Base-by-base conservation (phyloP, 2,113 vertebrate species). In the Psephotus haematonotus region DNA sequence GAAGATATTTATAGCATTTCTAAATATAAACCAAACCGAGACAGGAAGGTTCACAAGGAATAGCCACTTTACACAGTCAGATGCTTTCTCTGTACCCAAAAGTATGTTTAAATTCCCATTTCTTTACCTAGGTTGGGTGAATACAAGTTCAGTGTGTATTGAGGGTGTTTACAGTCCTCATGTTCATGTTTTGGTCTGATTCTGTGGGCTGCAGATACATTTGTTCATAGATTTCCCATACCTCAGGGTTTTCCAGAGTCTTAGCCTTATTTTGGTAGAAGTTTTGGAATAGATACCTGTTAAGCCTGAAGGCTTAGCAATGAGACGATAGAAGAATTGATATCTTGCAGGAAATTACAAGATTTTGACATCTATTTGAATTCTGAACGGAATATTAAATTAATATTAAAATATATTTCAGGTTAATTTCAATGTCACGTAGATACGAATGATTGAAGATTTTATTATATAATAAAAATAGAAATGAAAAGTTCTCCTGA, bases 1-100 rank as follows among this genome's bases (percentile, higher is more conserved):
- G 33, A 50, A 24, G 41, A 19, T 94, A 96, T 92, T 95, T 95
- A 92, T 93, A 94, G 81, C 14, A 17, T 35, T 72, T 82, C 92
- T 89, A 96, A 96, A 93, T 89, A 92, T 93, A 91, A 86, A 43
- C 28, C 44, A 17, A 79, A 35, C 27, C 2, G 53, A 76, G 69
- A 41, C 5, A 43, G 49, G 35, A 57, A 83, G n/a, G 37, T 60
- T 89, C 82, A 76, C 24, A 57, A 85, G 77, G 81, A 89, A 53
- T 74, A 64, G 49, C 57, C 83, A 59, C 70, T 92, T 46, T 67
- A 9, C 79, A 52, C 25, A 43, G 88, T 82, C 86, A 85, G 81
- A 76, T 71, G 90, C 62, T 86, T 82, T 87, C 93, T 60, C 47
- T 89, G 69, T 65, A 60, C 33, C 35, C n/a, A 25, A 5, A 88